Evolutionary conservation across 2,113 vertebrate species (phyloP).

Genomic region (Cebus imitator): DNA sequence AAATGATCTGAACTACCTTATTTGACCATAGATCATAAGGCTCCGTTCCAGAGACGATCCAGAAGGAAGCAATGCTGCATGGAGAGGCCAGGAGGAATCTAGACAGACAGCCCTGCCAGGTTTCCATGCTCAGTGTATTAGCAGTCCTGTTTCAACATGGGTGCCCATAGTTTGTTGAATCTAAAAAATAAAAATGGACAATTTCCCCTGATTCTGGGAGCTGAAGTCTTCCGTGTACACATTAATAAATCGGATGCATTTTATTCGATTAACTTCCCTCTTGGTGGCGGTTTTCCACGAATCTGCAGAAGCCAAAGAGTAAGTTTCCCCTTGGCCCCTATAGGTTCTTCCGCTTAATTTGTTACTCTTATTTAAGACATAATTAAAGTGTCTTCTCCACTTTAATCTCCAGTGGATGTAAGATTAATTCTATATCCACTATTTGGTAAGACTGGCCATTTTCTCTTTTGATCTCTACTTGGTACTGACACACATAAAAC

Average conservation of each 20-base stretch:
- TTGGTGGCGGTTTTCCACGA: not conserved
- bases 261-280: not conserved
- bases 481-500: rapidly evolving
- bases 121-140: not conserved
- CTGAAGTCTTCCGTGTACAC: not conserved
- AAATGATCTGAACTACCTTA: not conserved
- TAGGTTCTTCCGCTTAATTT: not conserved
- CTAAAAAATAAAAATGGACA: not conserved
- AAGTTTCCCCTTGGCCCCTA: not conserved
- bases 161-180: not conserved
- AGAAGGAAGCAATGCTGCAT: not conserved
- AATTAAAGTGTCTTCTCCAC: not conserved
- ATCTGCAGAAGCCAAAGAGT: not conserved
- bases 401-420: no score
- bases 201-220: not conserved
- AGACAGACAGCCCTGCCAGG: not conserved
- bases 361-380: not conserved
- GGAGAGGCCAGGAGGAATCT: not conserved
- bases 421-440: not conserved
- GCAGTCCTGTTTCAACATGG: not conserved
- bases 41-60: not conserved
- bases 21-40: not conserved
- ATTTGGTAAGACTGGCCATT: not conserved
- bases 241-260: not conserved
- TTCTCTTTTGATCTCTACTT: not conserved